phyloP scores from a whole-genome alignment of 1,140 invertebrate genomes.

The Achatina immaculata region DNA sequence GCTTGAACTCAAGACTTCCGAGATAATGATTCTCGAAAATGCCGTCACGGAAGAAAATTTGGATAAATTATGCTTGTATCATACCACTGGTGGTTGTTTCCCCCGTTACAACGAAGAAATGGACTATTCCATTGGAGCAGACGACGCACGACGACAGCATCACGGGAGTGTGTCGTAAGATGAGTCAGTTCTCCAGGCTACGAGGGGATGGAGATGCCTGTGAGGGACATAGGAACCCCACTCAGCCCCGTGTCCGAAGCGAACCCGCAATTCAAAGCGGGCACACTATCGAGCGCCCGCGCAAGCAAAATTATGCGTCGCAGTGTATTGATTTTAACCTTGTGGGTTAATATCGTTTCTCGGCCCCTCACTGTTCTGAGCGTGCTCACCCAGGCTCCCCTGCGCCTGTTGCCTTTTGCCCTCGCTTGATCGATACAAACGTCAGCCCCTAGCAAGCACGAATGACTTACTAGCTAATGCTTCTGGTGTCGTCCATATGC shows the following conservation, averaged over 20 bases:
- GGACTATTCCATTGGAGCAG: background rate
- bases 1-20: background rate
- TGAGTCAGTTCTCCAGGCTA: background rate
- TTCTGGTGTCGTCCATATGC: too few relatives aligned
- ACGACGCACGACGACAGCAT: background rate
- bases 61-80: conserved; percentile 37
- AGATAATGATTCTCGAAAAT: background rate
- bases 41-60: conserved; percentile 12
- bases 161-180: background rate
- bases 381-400: background rate
- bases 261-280: background rate
- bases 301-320: background rate
- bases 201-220: background rate
- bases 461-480: too few relatives aligned
- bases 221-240: background rate
- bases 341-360: too few relatives aligned
- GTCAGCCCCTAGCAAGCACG: background rate
- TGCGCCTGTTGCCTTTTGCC: background rate
- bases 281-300: background rate
- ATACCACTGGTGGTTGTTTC: conserved; percentile 14
- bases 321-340: background rate
- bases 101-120: conserved; percentile 16
- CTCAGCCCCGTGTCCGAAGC: background rate
- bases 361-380: too few relatives aligned
- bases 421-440: background rate